phyloP scores from a whole-genome alignment of 1,140 invertebrate genomes.

The Brachionus plicatilis region DNA sequence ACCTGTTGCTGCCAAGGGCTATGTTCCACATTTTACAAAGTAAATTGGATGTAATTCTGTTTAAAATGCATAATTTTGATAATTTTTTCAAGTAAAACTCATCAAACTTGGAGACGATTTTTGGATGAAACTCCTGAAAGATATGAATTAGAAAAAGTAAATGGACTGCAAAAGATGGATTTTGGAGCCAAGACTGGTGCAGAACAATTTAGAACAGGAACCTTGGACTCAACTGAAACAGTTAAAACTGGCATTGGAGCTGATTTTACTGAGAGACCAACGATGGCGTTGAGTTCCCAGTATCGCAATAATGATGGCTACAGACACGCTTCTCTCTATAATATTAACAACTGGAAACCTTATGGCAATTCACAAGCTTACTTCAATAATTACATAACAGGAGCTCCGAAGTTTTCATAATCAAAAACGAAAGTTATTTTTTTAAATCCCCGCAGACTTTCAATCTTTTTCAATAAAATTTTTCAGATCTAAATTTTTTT shows the following conservation, averaged over 20 bases:
- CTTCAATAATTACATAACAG: conserved; percentile 35
- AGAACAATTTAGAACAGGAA: not conserved
- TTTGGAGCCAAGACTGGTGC: not conserved
- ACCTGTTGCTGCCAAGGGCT: conserved; percentile 22
- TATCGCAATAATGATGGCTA: conserved; percentile 35
- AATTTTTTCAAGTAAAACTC: not conserved
- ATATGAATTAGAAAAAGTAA: not conserved
- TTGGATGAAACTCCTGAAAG: conserved; percentile 11
- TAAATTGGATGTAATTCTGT: not conserved
- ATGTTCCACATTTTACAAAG: conserved; percentile 36
- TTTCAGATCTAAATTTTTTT: not conserved
- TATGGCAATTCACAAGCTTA: conserved; percentile 16
- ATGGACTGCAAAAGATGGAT: not conserved
- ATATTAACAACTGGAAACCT: conserved; percentile 32
- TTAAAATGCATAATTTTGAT: not conserved
- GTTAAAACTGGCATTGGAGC: conserved; percentile 18
- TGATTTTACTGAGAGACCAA: conserved; percentile 6
- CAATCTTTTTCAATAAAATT: conserved; percentile 26
- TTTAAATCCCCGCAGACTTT: not conserved
- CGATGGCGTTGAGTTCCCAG: conserved; percentile 18
- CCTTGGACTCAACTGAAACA: not conserved
- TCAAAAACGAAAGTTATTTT: not conserved
- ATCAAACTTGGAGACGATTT: not conserved
- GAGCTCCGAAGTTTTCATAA: conserved; percentile 38
- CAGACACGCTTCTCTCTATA: conserved; percentile 2